Base-by-base conservation (phyloP, 2,888 invertebrate genomes). In the Pterostichus madidus region DNA sequence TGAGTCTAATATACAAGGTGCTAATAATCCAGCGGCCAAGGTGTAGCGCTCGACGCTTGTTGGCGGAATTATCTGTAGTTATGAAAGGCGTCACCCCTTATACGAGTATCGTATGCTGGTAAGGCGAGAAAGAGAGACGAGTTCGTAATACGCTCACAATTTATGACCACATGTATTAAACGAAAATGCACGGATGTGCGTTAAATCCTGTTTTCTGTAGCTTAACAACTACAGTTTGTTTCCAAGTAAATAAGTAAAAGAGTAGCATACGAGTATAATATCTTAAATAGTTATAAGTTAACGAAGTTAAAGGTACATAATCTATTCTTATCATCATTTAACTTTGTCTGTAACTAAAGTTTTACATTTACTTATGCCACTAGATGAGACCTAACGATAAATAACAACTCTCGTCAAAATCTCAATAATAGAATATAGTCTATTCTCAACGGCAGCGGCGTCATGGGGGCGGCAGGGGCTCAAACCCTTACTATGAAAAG, bases 151-250 rank as follows among this genome's bases (percentile, higher is more conserved):
- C 75, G 75, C 13, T 46, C 15, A 24, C 24, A 75, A 75, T 75
- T 75, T 75, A 75, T 52, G 75, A 75, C 75, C 75, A 75, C 17
- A 17, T 75, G 75, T 75, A 75, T 75, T 75, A 75, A 39, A 39
- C 39, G 32, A 49, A 49, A 49, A 7, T 7, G 44, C n/a, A 10
- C 13, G 49, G 49, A 68, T 39, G 39, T 24, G 24, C 1, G 24
- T 39, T n/a, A 32, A 24, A 49, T 10, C 49, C n/a, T 49, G 13
- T 49, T 49, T 49, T 49, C 49, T 49, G 39, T 6, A 24, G 24
- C 24, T 3, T 39, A 8, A 6, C 7, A 39, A 39, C 39, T 39
- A 39, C 8, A 39, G 7, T 39, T 39, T 39, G 39, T 39, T 39
- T 39, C 39, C 39, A 39, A 39, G 24, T 24, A 24, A 24, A 24